Conservation (phyloP, 2,797 vertebrate species). For the Sebastes diaconus region DNA sequence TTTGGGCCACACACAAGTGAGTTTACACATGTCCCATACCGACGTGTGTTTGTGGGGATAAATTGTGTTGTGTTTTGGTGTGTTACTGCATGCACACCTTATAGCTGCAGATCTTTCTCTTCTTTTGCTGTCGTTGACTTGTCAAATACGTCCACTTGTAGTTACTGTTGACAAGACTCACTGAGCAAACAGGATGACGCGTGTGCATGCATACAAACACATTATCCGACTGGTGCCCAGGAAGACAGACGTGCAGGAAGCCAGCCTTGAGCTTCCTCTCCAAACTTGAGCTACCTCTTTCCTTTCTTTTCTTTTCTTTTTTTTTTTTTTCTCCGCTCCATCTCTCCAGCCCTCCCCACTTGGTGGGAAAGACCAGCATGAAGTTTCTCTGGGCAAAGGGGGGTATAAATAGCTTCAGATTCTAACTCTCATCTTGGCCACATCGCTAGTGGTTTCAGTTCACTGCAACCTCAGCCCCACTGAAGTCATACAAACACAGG, state of each 20-base stretch:
- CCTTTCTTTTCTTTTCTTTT: not conserved
- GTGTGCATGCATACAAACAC: conserved; percentile 22
- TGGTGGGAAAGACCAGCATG: conserved; percentile 73
- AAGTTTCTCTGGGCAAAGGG: conserved; percentile 60
- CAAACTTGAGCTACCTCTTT: conserved; percentile 38
- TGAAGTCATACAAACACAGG: conserved; percentile 52
- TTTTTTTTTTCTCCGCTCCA: not conserved
- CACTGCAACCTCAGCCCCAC: conserved; percentile 52
- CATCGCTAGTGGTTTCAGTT: conserved; percentile 66
- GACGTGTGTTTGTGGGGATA: not conserved
- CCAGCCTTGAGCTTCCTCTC: conserved; percentile 50
- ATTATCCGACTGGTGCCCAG: conserved; percentile 14
- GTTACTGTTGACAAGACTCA: not conserved
- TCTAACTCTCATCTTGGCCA: conserved; percentile 57
- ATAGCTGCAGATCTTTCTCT: not conserved
- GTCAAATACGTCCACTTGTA: conserved; percentile 40
- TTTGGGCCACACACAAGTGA: conserved; percentile 66
- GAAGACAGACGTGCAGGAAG: conserved; percentile 59
- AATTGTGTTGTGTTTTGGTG: not conserved
- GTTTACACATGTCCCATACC: conserved; percentile 12
- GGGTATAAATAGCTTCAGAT: conserved; percentile 73
- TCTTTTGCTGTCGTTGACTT: conserved; percentile 37
- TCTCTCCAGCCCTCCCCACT: conserved; percentile 44
- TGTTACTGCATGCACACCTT: not conserved
- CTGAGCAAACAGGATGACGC: conserved; percentile 62